A percentile compares a stretch with the other conserved stretches of the same genome.
Evolutionary conservation across 2,888 invertebrate species (phyloP).

Genomic region (Clitarchus hookeri): DNA sequence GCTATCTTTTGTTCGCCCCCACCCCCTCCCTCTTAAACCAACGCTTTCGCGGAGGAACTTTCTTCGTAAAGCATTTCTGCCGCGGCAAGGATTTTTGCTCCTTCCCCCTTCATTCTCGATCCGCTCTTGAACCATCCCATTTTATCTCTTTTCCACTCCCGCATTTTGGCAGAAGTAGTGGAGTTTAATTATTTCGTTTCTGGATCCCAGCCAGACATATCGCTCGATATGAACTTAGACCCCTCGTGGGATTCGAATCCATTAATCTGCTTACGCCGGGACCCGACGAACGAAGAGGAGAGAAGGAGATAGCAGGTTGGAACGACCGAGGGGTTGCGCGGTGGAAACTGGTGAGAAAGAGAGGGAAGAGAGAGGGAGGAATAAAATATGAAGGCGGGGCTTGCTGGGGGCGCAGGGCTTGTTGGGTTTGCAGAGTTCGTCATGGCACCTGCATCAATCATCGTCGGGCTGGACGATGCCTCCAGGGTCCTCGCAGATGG

Average conservation of each 20-base stretch:
- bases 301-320: constrained; percentile 26
- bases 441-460: not conserved
- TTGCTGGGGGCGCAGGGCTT: not conserved
- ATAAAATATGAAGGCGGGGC: constrained; percentile 7
- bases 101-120: not conserved
- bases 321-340: constrained; percentile 28
- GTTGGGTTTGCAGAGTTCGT: not conserved
- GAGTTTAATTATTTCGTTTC: constrained; percentile 18
- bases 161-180: constrained; percentile 17
- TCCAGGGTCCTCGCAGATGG: too few species aligned
- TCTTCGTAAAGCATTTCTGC: not conserved
- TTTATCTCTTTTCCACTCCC: not conserved
- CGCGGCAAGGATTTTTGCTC: not conserved
- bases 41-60: not conserved
- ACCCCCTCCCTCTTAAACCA: too few species aligned
- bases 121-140: not conserved
- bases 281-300: constrained; percentile 29
- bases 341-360: constrained; percentile 22
- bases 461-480: too few species aligned
- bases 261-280: constrained; percentile 23
- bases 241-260: constrained; percentile 22
- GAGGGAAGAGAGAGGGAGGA: constrained; percentile 28
- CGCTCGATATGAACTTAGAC: constrained; percentile 19
- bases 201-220: constrained; percentile 23
- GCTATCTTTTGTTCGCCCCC: not conserved